phyloP scores from a whole-genome alignment of 1,140 invertebrate species.

The Halesus radiatus region DNA sequence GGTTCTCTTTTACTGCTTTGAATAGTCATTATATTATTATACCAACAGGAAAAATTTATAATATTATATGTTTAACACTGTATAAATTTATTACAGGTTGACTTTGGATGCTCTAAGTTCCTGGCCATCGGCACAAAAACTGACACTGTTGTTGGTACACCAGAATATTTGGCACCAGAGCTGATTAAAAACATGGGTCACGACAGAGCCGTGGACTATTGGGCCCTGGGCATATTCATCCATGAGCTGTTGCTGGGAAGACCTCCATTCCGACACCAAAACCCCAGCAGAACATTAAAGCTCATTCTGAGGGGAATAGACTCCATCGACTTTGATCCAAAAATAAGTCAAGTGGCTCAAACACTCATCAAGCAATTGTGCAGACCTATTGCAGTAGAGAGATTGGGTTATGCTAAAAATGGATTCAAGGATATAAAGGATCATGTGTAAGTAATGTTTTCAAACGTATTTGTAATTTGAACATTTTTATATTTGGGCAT shows the following conservation, averaged over 20 bases:
- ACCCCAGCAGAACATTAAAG: constrained; percentile 97
- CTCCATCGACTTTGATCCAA: constrained; percentile 84
- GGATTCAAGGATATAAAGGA: constrained; percentile 94
- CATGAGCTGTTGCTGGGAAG: constrained; percentile 94
- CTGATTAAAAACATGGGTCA: constrained; percentile 95
- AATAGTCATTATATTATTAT: too few species aligned
- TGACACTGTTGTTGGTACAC: constrained; percentile 98
- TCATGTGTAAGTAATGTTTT: constrained; percentile 79
- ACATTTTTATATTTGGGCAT: too few species aligned
- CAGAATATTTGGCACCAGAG: constrained; percentile 93
- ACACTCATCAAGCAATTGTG: constrained; percentile 91
- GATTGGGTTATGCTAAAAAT: constrained; percentile 92
- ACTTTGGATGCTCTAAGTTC: constrained; percentile 97
- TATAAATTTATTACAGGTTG: constrained; percentile 76
- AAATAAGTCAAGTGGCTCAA: constrained; percentile 83
- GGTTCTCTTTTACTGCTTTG: too few species aligned
- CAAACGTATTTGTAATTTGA: neutral
- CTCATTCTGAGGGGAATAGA: constrained; percentile 95
- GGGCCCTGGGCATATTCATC: constrained; percentile 94
- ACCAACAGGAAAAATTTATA: too few species aligned
- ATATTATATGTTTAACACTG: too few species aligned
- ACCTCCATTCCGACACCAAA: constrained; percentile 91
- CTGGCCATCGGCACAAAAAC: constrained; percentile 89
- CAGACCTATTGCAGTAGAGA: constrained; percentile 88
- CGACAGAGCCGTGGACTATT: constrained; percentile 94